A percentile compares a stretch with the other conserved stretches of the same genome.
Evolutionary conservation across 2,113 vertebrate genomes (phyloP).

Genomic region (Epinephelus moara): DNA sequence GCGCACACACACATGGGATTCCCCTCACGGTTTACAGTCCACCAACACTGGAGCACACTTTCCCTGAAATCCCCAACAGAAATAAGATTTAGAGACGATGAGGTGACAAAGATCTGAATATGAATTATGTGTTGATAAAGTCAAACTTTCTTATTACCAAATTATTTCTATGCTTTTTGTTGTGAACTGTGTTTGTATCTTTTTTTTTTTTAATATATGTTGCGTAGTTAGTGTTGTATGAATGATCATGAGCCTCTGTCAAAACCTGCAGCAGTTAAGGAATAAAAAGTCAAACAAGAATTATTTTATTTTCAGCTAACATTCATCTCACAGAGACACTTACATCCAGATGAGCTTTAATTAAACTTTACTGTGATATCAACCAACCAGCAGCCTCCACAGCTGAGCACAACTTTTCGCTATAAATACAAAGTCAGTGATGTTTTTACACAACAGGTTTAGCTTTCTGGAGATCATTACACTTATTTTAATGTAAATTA

Average conservation of each 20-base stretch:
- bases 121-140: neutral
- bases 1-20: too few species aligned
- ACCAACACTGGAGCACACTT: conserved; percentile 39
- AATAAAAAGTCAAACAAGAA: neutral
- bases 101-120: neutral
- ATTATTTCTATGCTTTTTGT: neutral
- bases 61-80: neutral
- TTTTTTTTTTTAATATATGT: neutral
- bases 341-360: too few species aligned
- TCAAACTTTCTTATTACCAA: neutral
- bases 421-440: too few species aligned
- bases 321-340: too few species aligned
- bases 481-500: too few species aligned
- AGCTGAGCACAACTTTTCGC: neutral
- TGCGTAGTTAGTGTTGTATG: neutral
- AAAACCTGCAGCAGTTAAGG: neutral
- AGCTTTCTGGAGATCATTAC: too few species aligned
- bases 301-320: neutral
- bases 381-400: neutral
- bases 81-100: neutral
- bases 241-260: conserved; percentile 16
- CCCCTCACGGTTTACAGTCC: conserved; percentile 2
- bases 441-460: too few species aligned
- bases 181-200: neutral
- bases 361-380: too few species aligned